Evolutionary conservation across 2,888 invertebrate species (phyloP), one percentile per base, ranked within the genome.

Genomic region (Noctua comes): DNA sequence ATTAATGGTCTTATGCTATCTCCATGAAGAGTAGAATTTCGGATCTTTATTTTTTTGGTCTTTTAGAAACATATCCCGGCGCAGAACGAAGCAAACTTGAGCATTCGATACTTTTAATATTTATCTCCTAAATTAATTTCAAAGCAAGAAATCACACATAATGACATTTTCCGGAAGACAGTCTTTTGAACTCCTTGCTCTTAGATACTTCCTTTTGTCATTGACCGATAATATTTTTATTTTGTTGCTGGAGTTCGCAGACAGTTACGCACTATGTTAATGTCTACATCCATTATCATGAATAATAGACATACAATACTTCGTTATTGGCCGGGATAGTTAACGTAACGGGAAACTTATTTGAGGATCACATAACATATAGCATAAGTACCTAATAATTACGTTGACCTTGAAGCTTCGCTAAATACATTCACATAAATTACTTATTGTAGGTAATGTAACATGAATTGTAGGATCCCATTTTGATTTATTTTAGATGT

Each of bases 301-400:
- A 74, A 36, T 73, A 76, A 81, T 74, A 70, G 2, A 64, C 27
- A 64, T 43, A 85, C 59, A 82, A 82, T 86, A 78, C 68, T 78
- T 78, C 54, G 40, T 76, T 77, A 82, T 48, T 18, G 68, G 31
- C 10, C 18, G 13, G 36, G 46, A 68, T 57, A 8, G n/a, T 51
- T 24, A 48, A 72, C 31, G 62, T 24, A 57, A 48, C 54, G n/a
- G 59, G 40, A 54, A 70, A 68, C 27, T 65, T 57, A 48, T 71
- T 77, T 70, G 46, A 21, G 21, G 59, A 36, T 82, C 51, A 68
- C 21, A 46, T 46, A 76, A 66, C 31, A 48, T 68, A 36, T 18
- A 8, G 13, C 0, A 24, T 57, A n/a, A 21, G 31, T 31, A 62
- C 1, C 48, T 62, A 46, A 62, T 73, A 24, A 21, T 76, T 48